Percentiles rank a stretch among this genome's conserved stretches.
These are phyloP conservation scores for Asteroscopus sphinx DNA, from an alignment of 2,888 invertebrate genomes.

Conservation along the genomic window DNA sequence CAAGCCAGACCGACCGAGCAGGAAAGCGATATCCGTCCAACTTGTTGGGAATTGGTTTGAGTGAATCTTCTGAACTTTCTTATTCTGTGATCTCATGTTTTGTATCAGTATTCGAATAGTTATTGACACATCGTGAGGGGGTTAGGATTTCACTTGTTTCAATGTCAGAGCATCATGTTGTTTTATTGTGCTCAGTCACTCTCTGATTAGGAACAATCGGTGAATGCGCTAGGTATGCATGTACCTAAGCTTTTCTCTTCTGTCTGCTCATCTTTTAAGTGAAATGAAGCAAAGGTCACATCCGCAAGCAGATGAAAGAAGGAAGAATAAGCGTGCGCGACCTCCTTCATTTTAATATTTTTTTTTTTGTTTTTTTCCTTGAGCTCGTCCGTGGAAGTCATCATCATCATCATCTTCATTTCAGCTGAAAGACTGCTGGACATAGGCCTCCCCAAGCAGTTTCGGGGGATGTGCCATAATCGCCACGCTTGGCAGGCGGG, in stretches of 20 bases:
- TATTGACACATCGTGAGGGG: slow-evolving; percentile 71
- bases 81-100: slow-evolving; percentile 34
- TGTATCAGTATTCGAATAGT: slow-evolving; percentile 44
- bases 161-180: slow-evolving; percentile 66
- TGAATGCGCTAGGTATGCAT: slow-evolving; percentile 28
- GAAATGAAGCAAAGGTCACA: slow-evolving; percentile 2
- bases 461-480: too few species aligned
- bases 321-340: slow-evolving; percentile 7
- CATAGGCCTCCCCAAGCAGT: too few species aligned
- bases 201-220: slow-evolving; percentile 51
- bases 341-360: too few species aligned
- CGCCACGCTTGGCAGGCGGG: too few species aligned
- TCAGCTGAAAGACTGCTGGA: too few species aligned
- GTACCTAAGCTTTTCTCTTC: slow-evolving; percentile 25
- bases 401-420: too few species aligned
- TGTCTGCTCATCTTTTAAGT: background rate
- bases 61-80: slow-evolving; percentile 16
- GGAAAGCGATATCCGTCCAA: background rate
- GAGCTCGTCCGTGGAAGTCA: too few species aligned
- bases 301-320: slow-evolving; percentile 14
- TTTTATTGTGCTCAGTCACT: slow-evolving; percentile 51
- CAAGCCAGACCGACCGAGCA: too few species aligned
- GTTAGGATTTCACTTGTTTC: slow-evolving; percentile 75
- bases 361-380: too few species aligned
- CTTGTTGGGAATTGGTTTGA: background rate